A percentile compares a stretch with the other conserved stretches of the same genome.
Evolutionary conservation across 1,140 invertebrate genomes (phyloP).

Genomic region (Mizuhopecten yessoensis): DNA sequence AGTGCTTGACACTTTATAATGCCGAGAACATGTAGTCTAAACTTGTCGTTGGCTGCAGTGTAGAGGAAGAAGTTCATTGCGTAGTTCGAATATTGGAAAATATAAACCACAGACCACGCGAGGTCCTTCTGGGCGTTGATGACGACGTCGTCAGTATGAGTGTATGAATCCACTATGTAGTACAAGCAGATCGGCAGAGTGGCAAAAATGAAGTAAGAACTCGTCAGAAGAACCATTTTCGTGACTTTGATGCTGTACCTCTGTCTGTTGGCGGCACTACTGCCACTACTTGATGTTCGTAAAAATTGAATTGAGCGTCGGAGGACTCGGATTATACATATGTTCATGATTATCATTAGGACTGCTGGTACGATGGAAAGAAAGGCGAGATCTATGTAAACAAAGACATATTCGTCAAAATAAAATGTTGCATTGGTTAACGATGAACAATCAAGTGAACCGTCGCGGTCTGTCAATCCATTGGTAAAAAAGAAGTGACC

Average conservation of each 20-base stretch:
- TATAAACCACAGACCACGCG: conserved; percentile 85
- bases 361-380: conserved; percentile 65
- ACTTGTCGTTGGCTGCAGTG: conserved; percentile 91
- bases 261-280: conserved; percentile 36
- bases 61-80: conserved; percentile 93
- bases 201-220: conserved; percentile 71
- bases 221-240: conserved; percentile 69
- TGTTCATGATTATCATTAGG: conserved; percentile 68
- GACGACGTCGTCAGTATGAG: not conserved
- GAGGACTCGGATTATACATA: conserved; percentile 61
- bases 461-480: conserved; percentile 54
- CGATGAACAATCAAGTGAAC: conserved; percentile 50
- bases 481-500: conserved; percentile 73
- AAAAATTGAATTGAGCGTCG: conserved; percentile 43
- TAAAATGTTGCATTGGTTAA: conserved; percentile 56
- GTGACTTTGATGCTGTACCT: conserved; percentile 65
- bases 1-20: not conserved
- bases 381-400: conserved; percentile 70
- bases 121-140: conserved; percentile 68
- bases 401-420: conserved; percentile 70
- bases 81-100: conserved; percentile 91
- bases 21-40: conserved; percentile 83
- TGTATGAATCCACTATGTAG: conserved; percentile 69
- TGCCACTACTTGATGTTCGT: conserved; percentile 47
- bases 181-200: conserved; percentile 73